Conservation (phyloP, 1,140 invertebrate genomes). For the Microvelia longipes region DNA sequence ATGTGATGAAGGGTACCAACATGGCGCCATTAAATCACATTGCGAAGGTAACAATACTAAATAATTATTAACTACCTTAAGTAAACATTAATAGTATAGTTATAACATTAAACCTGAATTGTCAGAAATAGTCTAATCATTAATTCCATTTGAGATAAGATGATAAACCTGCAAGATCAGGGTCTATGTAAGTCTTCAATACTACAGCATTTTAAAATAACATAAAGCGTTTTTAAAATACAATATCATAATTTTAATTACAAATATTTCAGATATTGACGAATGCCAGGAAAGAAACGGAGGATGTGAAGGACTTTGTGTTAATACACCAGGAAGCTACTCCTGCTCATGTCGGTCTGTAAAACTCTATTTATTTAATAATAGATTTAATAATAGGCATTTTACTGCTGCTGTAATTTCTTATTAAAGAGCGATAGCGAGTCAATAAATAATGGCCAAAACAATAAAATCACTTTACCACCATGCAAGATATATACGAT, state of each 20-base stretch:
- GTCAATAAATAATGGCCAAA: not conserved
- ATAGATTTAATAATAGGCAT: not conserved
- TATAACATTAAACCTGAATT: not conserved
- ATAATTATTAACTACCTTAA: not conserved
- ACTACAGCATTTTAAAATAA: too few relatives aligned
- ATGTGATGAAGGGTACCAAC: conserved; percentile 64
- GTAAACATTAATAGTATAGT: not conserved
- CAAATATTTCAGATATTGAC: conserved; percentile 39
- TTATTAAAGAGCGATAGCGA: too few relatives aligned
- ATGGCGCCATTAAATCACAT: conserved; percentile 42
- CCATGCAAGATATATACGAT: too few relatives aligned
- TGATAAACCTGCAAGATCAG: not conserved
- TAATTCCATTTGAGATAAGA: not conserved
- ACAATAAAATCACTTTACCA: not conserved
- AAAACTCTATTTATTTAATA: not conserved
- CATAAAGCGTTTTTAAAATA: too few relatives aligned
- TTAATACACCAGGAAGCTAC: conserved; percentile 42
- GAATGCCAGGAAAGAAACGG: conserved; percentile 45
- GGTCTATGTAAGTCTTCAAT: not conserved
- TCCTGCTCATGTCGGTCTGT: conserved; percentile 36
- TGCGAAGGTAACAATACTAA: conserved; percentile 38
- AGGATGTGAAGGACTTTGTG: conserved; percentile 46
- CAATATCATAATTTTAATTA: not conserved
- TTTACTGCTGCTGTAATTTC: too few relatives aligned
- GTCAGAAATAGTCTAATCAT: not conserved